A percentile compares a stretch with the other conserved stretches of the same genome.
These are phyloP conservation scores for Gnathonemus longibarbis DNA, from an alignment of 2,113 vertebrate genomes.

Conservation along the genomic window DNA sequence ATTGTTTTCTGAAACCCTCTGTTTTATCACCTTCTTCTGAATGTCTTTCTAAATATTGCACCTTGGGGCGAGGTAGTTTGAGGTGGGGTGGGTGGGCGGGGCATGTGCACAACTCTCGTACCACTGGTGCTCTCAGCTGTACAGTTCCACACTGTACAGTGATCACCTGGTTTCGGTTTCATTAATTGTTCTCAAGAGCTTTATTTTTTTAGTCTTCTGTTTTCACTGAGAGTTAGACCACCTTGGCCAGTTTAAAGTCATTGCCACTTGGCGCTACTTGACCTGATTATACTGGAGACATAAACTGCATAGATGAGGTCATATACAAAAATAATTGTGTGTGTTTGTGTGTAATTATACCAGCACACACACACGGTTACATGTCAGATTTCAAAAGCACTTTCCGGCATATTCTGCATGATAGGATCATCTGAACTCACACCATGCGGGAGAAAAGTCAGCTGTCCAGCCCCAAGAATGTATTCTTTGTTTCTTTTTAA, in stretches of 20 bases:
- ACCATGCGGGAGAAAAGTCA: constrained; percentile 18
- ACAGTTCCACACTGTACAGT: constrained; percentile 40
- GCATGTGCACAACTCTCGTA: constrained; percentile 29
- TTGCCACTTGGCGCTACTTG: not conserved
- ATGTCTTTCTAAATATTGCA: constrained; percentile 26
- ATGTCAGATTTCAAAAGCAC: constrained; percentile 42
- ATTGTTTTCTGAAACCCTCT: constrained; percentile 22
- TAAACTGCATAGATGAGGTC: constrained; percentile 8
- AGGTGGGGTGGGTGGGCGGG: not conserved
- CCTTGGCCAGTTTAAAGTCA: constrained; percentile 17
- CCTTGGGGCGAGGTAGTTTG: not conserved
- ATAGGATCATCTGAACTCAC: constrained; percentile 28
- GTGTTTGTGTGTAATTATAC: not conserved
- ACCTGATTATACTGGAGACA: not conserved
- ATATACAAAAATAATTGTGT: not conserved
- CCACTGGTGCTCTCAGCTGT: constrained; percentile 37
- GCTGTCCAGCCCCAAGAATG: constrained; percentile 56
- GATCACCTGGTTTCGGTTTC: constrained; percentile 36
- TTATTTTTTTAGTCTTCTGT: constrained; percentile 41
- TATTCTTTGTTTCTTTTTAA: constrained; percentile 36
- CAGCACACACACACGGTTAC: constrained; percentile 14
- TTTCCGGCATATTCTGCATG: constrained; percentile 61
- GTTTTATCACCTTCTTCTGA: constrained; percentile 35
- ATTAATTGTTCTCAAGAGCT: constrained; percentile 44
- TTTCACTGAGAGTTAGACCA: constrained; percentile 13